Base-by-base conservation (phyloP, 2,113 vertebrate species). In the Psilopsiagon aymara region DNA sequence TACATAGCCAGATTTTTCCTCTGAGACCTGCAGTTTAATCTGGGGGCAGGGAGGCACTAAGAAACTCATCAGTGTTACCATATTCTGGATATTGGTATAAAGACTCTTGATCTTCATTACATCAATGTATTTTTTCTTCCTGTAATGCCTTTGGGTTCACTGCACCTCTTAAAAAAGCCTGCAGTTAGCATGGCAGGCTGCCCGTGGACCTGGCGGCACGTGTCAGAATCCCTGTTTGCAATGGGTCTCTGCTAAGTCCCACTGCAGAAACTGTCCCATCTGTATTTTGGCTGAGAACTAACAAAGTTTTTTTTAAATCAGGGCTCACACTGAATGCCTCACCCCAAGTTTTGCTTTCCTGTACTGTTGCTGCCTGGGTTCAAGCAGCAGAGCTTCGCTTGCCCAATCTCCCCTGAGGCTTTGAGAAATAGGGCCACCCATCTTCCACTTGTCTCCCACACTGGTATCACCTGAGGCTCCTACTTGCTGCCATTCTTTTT, bases 131-230 rank as follows among this genome's bases (percentile, higher is more conserved):
- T 43, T 28, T 21, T n/a, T 39, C n/a, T 31, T 43, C 6, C 21
- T 63, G 21, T 79, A 57, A 68, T 33, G 29, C n/a, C 51, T 71
- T 79, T 63, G 47, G 31, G 29, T 52, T 84, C 1, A 0, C 6
- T 68, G 60, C 15, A 59, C 10, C 27, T 66, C 53, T 78, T n/a
- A 25, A 11, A 57, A 59, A 47, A 83, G 7, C 39, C 77, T 47
- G 43, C 1, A 1, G 24, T 41, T 19, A 35, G 44, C 49, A 35
- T 1, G 1, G 46, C 3, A 1, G 15, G 14, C 68, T 78, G 55
- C 62, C 60, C 2, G 0, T 0, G 0, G 29, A 57, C 33, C 43
- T 57, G 59, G 31, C 7, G 1, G 28, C 0, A 0, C 13, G 2
- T 33, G 5, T 64, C 8, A 1, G 63, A 76, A 43, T 27, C 13